Base-by-base conservation (phyloP, 2,888 invertebrate genomes). In the Branchellion lobata region DNA sequence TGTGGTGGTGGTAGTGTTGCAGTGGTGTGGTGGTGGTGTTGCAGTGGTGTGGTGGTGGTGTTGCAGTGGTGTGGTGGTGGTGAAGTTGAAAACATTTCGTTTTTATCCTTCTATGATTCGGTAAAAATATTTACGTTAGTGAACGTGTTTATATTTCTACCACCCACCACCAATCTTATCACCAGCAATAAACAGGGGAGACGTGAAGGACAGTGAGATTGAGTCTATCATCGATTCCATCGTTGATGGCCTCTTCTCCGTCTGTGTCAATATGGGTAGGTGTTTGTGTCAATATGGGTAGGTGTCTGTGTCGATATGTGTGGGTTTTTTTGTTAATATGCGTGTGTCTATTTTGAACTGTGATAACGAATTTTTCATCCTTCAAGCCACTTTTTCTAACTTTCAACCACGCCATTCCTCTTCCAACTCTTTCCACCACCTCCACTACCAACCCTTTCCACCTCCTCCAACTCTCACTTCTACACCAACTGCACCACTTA, bases 161-260 rank as follows among this genome's bases (percentile, higher is more conserved):
- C n/a, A n/a, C n/a, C 21, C n/a, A 57, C 21, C 24, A 57, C 21
- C 61, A 24, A 14, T n/a, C 8, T 57, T n/a, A 24, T 57, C 24
- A 57, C 78, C 86, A 93, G 94, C 95, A 24, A 93, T 98, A 81
- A 97, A 98, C 88, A 92, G 93, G 85, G 94, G 94, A 1, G 95
- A 95, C 85, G 94, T 94, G 34, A 94, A 93, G 85, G 98, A 98
- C 85, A 92, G 93, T 36, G 96, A 97, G 90, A 96, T 99, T 92
- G 95, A 96, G 86, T 89, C 90, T 0, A 93, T 97, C 31, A 94
- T 98, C 92, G 95, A 97, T 86, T 91, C 91, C 40, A 93, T 99
- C 84, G 97, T 97, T 0, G 97, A 99, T 85, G 94, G 96, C 85
- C 89, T 99, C 68, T 99, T 99, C 88, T 96, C 98, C 71, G 93